Evolutionary conservation across 2,888 invertebrate species (phyloP).

Genomic region (Macaria notata): DNA sequence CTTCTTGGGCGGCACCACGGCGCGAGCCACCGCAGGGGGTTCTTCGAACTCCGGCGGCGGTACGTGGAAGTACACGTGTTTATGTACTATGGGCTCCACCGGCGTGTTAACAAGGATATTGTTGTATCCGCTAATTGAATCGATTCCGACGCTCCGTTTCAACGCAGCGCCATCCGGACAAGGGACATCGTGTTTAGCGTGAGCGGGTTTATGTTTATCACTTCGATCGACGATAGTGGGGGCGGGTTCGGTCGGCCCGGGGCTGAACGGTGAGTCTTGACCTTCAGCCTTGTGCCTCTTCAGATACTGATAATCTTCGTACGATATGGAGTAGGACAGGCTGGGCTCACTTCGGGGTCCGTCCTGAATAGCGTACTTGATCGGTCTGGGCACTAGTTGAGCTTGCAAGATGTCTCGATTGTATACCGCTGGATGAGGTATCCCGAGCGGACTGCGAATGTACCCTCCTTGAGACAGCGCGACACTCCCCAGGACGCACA

Average conservation of each 20-base stretch:
- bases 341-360: constrained; percentile 29
- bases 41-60: constrained; percentile 87
- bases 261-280: constrained; percentile 26
- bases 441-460: constrained; percentile 1
- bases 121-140: constrained; percentile 10
- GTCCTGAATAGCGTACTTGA: constrained; percentile 12
- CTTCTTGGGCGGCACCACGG: constrained; percentile 78
- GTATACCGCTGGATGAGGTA: background rate
- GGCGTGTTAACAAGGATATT: constrained; percentile 14
- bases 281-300: constrained; percentile 36
- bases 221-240: constrained; percentile 10
- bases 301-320: constrained; percentile 40
- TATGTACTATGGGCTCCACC: constrained; percentile 78
- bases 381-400: background rate
- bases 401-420: constrained; percentile 4
- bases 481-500: constrained; percentile 13
- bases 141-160: constrained; percentile 14
- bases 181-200: constrained; percentile 8
- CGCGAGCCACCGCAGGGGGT: constrained; percentile 65
- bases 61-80: constrained; percentile 88
- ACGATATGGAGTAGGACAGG: constrained; percentile 40
- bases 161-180: constrained; percentile 5
- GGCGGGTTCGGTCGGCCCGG: constrained; percentile 15
- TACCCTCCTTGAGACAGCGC: constrained; percentile 20
- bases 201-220: constrained; percentile 5